Conservation (phyloP, 2,797 vertebrate genomes). For the Halcyon badia region DNA sequence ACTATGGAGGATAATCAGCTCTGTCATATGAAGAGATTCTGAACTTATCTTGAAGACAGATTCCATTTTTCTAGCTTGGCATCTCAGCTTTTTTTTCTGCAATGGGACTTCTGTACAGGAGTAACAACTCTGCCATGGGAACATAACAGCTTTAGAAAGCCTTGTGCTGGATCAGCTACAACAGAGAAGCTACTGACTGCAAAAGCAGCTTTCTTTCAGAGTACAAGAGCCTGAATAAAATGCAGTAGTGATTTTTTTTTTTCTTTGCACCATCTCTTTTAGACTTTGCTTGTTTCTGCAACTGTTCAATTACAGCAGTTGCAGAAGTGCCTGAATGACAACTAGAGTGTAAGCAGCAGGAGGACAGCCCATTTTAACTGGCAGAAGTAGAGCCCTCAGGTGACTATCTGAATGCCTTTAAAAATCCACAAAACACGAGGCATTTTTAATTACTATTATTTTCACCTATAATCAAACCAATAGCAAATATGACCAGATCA, state of each 20-base stretch:
- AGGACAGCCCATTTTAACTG: slow-evolving; percentile 81
- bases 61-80: background rate
- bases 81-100: background rate
- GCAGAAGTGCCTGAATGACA: slow-evolving; percentile 5
- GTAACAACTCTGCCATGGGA: background rate
- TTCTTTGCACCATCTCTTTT: background rate
- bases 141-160: background rate
- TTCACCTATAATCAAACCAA: slow-evolving; percentile 42
- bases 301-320: background rate
- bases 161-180: background rate
- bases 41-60: background rate
- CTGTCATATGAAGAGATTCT: background rate
- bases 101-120: background rate
- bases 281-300: background rate
- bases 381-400: slow-evolving; percentile 80
- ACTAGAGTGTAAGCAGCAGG: slow-evolving; percentile 79
- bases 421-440: slow-evolving; percentile 76
- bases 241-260: background rate
- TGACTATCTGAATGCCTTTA: slow-evolving; percentile 78
- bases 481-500: slow-evolving; percentile 75
- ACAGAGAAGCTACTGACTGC: background rate
- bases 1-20: background rate
- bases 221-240: background rate
- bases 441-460: background rate
- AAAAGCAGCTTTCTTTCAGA: background rate